These are phyloP conservation scores for Nothocercus nigrocapillus DNA, from an alignment of 2,113 vertebrate species.

Conservation along the genomic window DNA sequence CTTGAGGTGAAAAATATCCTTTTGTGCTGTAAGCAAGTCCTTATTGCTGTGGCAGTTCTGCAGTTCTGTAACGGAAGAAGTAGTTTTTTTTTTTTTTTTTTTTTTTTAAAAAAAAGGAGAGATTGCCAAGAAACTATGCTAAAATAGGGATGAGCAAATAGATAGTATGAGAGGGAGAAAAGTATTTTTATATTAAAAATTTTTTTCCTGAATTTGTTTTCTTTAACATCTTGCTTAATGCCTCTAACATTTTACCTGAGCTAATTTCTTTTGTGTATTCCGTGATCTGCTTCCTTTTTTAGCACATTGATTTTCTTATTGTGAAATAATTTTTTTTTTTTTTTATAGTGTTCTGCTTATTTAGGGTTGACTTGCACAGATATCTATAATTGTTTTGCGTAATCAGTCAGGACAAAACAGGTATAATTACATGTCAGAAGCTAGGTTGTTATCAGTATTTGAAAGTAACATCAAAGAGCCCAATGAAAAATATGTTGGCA, in stretches of 20 bases:
- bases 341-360: neutral
- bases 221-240: neutral
- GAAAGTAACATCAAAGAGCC: conserved; percentile 9
- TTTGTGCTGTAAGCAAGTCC: neutral
- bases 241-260: neutral
- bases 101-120: no score
- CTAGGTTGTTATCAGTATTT: conserved; percentile 41
- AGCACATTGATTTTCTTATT: neutral
- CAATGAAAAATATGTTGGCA: neutral
- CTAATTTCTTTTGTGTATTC: neutral
- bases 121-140: neutral
- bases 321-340: neutral
- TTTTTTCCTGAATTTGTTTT: neutral
- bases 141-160: neutral
- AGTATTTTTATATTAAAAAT: neutral
- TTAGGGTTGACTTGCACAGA: neutral
- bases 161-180: neutral
- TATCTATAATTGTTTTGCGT: neutral
- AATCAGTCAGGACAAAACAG: neutral
- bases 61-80: neutral
- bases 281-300: neutral
- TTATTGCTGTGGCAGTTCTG: neutral
- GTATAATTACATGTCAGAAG: neutral
- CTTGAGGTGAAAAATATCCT: neutral
- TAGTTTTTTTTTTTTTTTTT: no score